phyloP scores from a whole-genome alignment of 92 coral and sea anemone species.

The Epizoanthus illoricatus region DNA sequence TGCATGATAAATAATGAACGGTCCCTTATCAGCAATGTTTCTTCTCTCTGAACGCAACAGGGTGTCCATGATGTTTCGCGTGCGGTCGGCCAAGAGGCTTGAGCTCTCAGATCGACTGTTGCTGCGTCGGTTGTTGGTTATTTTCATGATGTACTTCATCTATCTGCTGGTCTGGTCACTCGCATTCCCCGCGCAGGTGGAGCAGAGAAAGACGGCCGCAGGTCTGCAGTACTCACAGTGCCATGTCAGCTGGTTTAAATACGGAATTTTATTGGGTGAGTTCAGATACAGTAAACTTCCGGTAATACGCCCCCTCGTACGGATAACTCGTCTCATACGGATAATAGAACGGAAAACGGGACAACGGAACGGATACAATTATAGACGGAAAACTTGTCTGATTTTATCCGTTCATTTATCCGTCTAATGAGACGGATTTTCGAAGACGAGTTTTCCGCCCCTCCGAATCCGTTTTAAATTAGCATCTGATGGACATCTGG shows the following conservation, averaged over 20 bases:
- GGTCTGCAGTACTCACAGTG: constrained; percentile 69
- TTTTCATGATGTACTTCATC: constrained; percentile 51
- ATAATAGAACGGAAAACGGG: no score
- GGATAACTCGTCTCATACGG: no score
- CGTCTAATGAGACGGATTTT: no score
- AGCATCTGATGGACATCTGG: no score
- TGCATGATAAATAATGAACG: no score
- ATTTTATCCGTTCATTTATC: no score
- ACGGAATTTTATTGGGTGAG: constrained; percentile 46
- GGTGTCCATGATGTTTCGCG: constrained; percentile 78
- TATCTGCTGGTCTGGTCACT: constrained; percentile 89
- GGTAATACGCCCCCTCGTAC: no score
- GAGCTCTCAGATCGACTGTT: constrained; percentile 78
- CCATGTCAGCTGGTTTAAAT: constrained; percentile 14
- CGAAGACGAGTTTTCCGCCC: no score
- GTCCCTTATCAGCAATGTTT: no score
- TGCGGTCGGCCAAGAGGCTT: constrained; percentile 77
- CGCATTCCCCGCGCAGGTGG: constrained; percentile 60
- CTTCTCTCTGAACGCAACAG: constrained; percentile 38
- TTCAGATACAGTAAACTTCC: not conserved
- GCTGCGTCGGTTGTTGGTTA: constrained; percentile 63
- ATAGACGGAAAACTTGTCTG: no score
- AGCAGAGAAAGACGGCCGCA: constrained; percentile 26
- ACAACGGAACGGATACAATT: no score
- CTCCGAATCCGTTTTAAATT: no score